These are phyloP conservation scores for Engraulis encrasicolus DNA, from an alignment of 2,113 vertebrate genomes.

Conservation along the genomic window DNA sequence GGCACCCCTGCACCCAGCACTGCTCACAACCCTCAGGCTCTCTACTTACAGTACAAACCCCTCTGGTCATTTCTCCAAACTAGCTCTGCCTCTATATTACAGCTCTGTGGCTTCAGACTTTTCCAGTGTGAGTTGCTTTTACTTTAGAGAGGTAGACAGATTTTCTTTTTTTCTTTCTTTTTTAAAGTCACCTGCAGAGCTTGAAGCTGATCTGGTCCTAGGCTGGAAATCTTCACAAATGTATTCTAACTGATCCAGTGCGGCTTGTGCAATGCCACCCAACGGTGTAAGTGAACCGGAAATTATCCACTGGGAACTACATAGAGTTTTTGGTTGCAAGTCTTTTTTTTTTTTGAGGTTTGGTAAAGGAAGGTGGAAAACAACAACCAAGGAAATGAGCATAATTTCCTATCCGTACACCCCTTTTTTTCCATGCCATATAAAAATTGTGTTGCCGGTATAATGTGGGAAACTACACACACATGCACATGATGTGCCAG, in stretches of 20 bases:
- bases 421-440: neutral
- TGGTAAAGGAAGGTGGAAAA: too few relatives aligned
- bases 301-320: neutral
- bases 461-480: neutral
- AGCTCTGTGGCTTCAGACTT: neutral
- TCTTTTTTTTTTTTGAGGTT: too few relatives aligned
- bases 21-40: neutral
- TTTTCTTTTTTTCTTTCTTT: neutral
- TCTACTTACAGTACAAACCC: neutral
- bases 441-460: neutral
- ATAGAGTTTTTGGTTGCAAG: neutral
- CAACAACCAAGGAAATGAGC: too few relatives aligned
- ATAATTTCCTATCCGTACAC: too few relatives aligned
- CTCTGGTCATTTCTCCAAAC: neutral
- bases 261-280: neutral
- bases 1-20: neutral
- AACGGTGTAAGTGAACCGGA: neutral
- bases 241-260: neutral
- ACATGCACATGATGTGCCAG: too few relatives aligned
- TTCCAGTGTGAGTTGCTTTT: neutral
- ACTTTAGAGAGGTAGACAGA: neutral
- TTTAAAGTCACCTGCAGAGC: conserved; percentile 37
- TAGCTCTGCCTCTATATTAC: neutral
- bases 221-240: neutral
- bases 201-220: conserved; percentile 52